These are phyloP conservation scores for Ambastaia sidthimunki DNA, from an alignment of 2,797 vertebrate species.

Conservation along the genomic window DNA sequence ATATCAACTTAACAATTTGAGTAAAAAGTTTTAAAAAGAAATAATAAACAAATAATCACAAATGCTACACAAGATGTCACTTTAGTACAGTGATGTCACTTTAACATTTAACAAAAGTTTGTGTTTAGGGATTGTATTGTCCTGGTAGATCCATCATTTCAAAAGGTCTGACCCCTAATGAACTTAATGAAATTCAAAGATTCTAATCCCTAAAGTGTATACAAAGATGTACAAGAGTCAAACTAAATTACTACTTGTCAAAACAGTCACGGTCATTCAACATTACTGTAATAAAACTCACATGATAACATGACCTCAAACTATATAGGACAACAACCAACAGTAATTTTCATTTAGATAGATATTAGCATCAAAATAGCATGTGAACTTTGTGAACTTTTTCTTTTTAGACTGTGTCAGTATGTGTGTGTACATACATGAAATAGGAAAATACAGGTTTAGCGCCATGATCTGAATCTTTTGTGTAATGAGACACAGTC, in stretches of 20 bases:
- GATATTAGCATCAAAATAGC: not conserved
- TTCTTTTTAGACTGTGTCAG: not conserved
- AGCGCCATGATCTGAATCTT: not conserved
- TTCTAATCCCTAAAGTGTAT: conserved; percentile 52
- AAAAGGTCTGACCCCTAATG: conserved; percentile 39
- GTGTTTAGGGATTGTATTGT: not conserved
- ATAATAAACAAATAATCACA: too few species aligned
- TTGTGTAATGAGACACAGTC: conserved; percentile 19
- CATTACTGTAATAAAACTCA: conserved; percentile 13
- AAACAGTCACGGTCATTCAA: conserved; percentile 27
- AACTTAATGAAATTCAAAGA: conserved; percentile 49
- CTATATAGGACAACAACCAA: not conserved
- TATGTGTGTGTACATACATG: conserved; percentile 9
- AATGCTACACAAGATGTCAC: too few species aligned
- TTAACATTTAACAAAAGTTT: too few species aligned
- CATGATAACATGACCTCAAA: conserved; percentile 45
- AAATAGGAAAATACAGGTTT: conserved; percentile 23
- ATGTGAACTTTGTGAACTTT: not conserved
- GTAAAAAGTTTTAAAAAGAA: not conserved
- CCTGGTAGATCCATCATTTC: conserved; percentile 38
- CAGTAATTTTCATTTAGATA: not conserved
- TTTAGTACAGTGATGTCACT: too few species aligned
- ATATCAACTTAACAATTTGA: not conserved
- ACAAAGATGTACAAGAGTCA: conserved; percentile 44
- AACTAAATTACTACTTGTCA: conserved; percentile 51